Base-by-base conservation (phyloP, 35 echinoderm and acorn worm species). In the Apostichopus parvimensis region DNA sequence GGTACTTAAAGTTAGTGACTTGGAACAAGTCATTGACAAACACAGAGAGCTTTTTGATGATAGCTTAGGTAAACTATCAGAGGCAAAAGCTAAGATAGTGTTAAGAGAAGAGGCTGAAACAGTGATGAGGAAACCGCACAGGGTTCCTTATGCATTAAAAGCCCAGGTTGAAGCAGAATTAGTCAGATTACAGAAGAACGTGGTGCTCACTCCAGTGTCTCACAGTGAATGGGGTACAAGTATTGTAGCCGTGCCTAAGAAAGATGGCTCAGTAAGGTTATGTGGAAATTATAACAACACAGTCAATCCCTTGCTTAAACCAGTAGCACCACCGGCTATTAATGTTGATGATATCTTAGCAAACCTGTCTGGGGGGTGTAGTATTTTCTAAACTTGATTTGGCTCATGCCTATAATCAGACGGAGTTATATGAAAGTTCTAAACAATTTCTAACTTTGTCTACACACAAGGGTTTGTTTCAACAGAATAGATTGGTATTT, bases 221-320 rank as follows among this genome's bases (percentile, higher is more conserved):
- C 24, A 25, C 24, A 25, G 24, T 25, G 24, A 25, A 25, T 25
- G 24, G 24, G 24, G 24, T 25, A 25, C 24, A 25, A 25, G 24
- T 25, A 25, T 25, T 25, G 24, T 25, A 25, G 24, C 24, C 24
- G 24, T 25, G 24, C 24, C 24, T 25, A 25, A 25, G 24, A 25
- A 25, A 25, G 24, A 25, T 25, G 24, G 24, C 24, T 25, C 24
- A 25, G 24, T 25, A 25, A 25, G 24, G 59, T 25, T 25, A 25
- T 94, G 93, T 76, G 93, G 89, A 11, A 94, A 94, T 54, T 94
- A 91, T 76, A 94, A 91, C 15, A 72, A 55, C 20, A 86, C 93
- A 26, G 53, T 94, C 8, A 91, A 94, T 45, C 93, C 93, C 18
- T 14, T 20, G 2, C 53, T 93, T 6, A 93, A 87, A 60, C 83